Evolutionary conservation across 1,140 invertebrate genomes (phyloP), one percentile per base, ranked within the genome.

Genomic region (Drosophila takahashii): DNA sequence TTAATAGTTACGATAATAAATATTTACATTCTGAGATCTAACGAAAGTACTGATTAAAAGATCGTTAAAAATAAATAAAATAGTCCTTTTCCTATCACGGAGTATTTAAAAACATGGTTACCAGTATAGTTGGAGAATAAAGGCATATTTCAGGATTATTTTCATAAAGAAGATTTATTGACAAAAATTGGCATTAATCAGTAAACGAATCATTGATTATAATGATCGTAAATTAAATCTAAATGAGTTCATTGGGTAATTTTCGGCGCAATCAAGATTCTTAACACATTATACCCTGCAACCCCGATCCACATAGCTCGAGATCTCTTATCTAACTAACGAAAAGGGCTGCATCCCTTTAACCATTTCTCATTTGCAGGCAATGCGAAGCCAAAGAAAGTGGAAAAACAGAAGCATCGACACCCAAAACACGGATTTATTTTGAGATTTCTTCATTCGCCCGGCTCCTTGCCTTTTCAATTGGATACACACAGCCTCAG

Each of bases 361-460:
- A 0, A 13, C 26, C 57, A 79, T 79, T 83, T 50, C 60, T n/a
- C 36, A 39, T 54, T 54, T 54, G 18, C 36, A 39, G 66, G 36
- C 29, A n/a, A n/a, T 6, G 16, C n/a, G 61, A 60, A 59, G 67
- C 48, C 60, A 79, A 61, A 62, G 41, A 62, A 67, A 45, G 16
- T 32, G 10, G 10, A 47, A 47, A 48, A 52, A 9, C 39, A 45
- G 6, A 16, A 15, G 26, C n/a, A 72, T 48, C 57, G 60, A 70
- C 66, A 59, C 54, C 61, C 69, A 41, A 80, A 77, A 84, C 81
- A 73, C 77, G 79, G 83, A 83, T 83, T 87, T 83, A 62, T 77
- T 64, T 87, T 83, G 66, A 79, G 79, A 80, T 80, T 75, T 67
- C 51, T 50, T 32, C 22, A 13, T 16, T 29, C 8, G 16, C 54